Conservation (phyloP, 2,888 invertebrate genomes). For the Hermaeophaga mercurialis region DNA sequence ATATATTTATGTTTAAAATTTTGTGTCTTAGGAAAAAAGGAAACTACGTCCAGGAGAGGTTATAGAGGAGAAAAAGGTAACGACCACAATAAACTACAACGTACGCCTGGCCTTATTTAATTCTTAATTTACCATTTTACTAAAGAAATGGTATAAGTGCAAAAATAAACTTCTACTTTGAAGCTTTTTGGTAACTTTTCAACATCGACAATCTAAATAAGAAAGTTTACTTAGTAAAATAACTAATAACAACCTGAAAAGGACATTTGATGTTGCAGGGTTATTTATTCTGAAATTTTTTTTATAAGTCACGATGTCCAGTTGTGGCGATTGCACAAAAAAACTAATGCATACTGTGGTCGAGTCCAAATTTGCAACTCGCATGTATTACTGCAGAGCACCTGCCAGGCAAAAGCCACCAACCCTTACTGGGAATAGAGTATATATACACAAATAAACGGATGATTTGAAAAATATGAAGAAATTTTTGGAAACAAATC, state of each 20-base stretch:
- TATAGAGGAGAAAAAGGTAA: constrained; percentile 93
- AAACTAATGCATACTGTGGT: constrained; percentile 32
- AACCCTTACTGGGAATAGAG: constrained; percentile 33
- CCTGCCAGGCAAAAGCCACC: constrained; percentile 39
- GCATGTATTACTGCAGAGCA: constrained; percentile 37
- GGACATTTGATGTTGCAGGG: constrained; percentile 28
- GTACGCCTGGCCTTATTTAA: constrained; percentile 45
- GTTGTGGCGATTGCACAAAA: constrained; percentile 29
- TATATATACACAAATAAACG: constrained; percentile 29
- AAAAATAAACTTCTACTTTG: constrained; percentile 30
- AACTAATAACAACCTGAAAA: too few species aligned
- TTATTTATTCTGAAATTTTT: constrained; percentile 15
- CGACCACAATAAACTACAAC: constrained; percentile 38
- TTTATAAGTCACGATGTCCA: constrained; percentile 27
- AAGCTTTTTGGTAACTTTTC: constrained; percentile 33
- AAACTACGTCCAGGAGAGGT: constrained; percentile 95
- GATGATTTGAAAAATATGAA: background rate
- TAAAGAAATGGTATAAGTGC: constrained; percentile 47
- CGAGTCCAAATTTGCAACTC: constrained; percentile 23
- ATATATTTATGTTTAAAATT: constrained; percentile 32
- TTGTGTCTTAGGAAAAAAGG: constrained; percentile 74
- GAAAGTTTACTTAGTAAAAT: too few species aligned
- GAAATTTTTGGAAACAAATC: background rate
- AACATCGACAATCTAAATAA: too few species aligned
- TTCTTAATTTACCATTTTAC: constrained; percentile 43